Percentiles rank a stretch among this genome's conserved stretches.
Evolutionary conservation across 2,888 invertebrate species (phyloP).

Genomic region (Mythimna vitellina): DNA sequence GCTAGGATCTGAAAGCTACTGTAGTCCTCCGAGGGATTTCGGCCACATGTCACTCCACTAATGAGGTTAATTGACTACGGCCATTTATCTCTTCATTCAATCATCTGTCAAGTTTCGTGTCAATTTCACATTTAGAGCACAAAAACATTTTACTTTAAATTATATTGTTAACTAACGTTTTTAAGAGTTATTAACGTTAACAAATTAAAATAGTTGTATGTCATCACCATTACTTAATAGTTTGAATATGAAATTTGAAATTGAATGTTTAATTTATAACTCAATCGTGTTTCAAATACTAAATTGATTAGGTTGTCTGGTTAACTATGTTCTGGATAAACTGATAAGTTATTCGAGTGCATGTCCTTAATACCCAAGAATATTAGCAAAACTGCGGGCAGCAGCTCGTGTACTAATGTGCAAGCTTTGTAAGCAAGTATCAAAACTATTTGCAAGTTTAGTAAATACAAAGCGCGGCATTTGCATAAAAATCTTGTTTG

Average conservation of each 20-base stretch:
- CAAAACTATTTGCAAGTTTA: slow-evolving; percentile 27
- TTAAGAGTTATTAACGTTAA: not conserved
- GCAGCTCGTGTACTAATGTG: not conserved
- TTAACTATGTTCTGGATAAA: not conserved
- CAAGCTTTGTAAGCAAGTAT: not conserved
- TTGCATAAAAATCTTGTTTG: slow-evolving; percentile 33
- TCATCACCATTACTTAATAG: not conserved
- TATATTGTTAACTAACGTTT: not conserved
- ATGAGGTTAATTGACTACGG: slow-evolving; percentile 56
- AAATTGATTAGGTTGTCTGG: not conserved
- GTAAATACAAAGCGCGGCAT: slow-evolving; percentile 27
- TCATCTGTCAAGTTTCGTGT: slow-evolving; percentile 28
- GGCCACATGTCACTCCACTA: slow-evolving; percentile 31
- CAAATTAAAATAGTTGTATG: not conserved
- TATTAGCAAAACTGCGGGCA: not conserved
- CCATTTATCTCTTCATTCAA: slow-evolving; percentile 45
- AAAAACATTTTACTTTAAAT: slow-evolving; percentile 1
- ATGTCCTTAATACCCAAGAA: not conserved
- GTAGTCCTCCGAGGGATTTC: slow-evolving; percentile 28
- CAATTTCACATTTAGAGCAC: slow-evolving; percentile 10
- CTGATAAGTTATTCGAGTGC: too few species aligned
- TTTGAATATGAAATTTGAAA: not conserved
- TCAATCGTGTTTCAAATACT: not conserved
- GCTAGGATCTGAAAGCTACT: slow-evolving; percentile 3
- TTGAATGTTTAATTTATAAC: not conserved